phyloP scores from a whole-genome alignment of 2,113 vertebrate genomes.

The Sinocyclocheilus rhinocerous region DNA sequence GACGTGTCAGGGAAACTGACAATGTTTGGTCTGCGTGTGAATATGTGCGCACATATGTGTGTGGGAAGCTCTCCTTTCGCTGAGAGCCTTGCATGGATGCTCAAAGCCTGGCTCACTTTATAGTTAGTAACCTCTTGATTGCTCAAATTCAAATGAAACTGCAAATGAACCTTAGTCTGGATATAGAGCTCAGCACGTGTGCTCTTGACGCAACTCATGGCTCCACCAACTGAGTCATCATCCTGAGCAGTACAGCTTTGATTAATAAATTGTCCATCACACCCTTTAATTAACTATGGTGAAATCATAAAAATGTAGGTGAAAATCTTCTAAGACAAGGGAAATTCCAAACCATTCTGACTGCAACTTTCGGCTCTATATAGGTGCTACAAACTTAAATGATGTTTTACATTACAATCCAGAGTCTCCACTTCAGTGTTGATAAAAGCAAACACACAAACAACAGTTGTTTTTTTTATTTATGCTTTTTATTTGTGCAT shows the following conservation, averaged over 20 bases:
- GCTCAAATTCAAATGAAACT: not conserved
- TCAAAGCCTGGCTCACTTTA: not conserved
- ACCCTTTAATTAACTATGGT: not conserved
- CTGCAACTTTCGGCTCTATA: not conserved
- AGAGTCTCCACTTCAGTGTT: not conserved
- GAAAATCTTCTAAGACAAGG: not conserved
- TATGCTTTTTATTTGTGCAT: not conserved
- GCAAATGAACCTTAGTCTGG: constrained; percentile 25
- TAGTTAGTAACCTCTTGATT: not conserved
- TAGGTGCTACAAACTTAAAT: not conserved
- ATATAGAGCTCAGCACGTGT: constrained; percentile 48
- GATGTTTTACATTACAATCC: not conserved
- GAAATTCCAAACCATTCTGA: not conserved
- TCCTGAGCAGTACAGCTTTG: not conserved
- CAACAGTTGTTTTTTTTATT: not conserved
- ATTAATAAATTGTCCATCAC: not conserved
- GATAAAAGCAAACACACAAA: not conserved
- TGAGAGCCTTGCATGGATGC: not conserved
- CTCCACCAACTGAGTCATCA: constrained; percentile 9
- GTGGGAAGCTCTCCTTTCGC: not conserved
- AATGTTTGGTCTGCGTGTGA: constrained; percentile 5
- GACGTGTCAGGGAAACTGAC: not conserved
- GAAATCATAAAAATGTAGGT: not conserved
- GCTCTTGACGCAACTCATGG: constrained; percentile 52
- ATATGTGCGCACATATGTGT: constrained; percentile 14